Conservation (phyloP, 2,888 invertebrate genomes). For the Cyclophora punctaria region DNA sequence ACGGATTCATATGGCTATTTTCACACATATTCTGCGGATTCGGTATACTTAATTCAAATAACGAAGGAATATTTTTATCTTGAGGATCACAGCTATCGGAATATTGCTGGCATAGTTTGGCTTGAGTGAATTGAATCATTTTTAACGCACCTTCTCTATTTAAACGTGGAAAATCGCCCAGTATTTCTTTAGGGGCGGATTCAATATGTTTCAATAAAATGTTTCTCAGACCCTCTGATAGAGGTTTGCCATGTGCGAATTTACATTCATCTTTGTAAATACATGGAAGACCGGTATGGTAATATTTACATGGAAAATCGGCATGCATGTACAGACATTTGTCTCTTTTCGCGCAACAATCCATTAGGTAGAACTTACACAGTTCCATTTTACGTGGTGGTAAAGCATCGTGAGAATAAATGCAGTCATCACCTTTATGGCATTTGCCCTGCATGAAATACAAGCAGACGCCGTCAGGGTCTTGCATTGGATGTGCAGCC, state of each 20-base stretch:
- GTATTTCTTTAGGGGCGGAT: slow-evolving; percentile 91
- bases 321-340: slow-evolving; percentile 97
- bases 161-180: slow-evolving; percentile 91
- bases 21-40: slow-evolving; percentile 49
- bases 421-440: slow-evolving; percentile 88
- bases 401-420: slow-evolving; percentile 88
- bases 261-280: slow-evolving; percentile 89
- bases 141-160: slow-evolving; percentile 83
- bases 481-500: slow-evolving; percentile 76
- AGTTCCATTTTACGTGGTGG: slow-evolving; percentile 92
- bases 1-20: slow-evolving; percentile 40
- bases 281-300: slow-evolving; percentile 93
- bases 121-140: slow-evolving; percentile 68
- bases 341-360: slow-evolving; percentile 95
- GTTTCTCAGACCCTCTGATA: slow-evolving; percentile 85
- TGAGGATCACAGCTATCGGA: slow-evolving; percentile 44
- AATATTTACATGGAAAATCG: slow-evolving; percentile 98
- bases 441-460: slow-evolving; percentile 94
- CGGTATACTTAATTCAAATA: slow-evolving; percentile 65
- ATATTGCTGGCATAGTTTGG: slow-evolving; percentile 61
- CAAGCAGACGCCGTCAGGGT: slow-evolving; percentile 84
- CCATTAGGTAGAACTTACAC: slow-evolving; percentile 97
- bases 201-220: slow-evolving; percentile 85
- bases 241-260: slow-evolving; percentile 91
- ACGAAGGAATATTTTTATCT: slow-evolving; percentile 58